Evolutionary conservation across 2,888 invertebrate species (phyloP).

Genomic region (Ochropacha duplaris): DNA sequence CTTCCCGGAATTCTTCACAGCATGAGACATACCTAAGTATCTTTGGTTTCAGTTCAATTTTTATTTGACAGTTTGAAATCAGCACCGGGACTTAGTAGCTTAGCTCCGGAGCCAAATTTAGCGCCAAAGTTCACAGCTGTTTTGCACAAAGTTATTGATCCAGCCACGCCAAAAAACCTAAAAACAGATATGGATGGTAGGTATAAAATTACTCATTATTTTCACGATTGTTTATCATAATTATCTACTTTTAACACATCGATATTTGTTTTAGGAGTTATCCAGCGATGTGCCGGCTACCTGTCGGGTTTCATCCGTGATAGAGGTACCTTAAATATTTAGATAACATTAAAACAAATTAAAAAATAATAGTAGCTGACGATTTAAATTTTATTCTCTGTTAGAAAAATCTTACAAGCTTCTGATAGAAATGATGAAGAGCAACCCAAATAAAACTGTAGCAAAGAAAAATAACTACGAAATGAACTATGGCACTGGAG

Average conservation of each 20-base stretch:
- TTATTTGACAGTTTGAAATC: slow-evolving; percentile 47
- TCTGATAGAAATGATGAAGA: slow-evolving; percentile 53
- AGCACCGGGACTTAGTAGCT: slow-evolving; percentile 54
- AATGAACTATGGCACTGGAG: slow-evolving; percentile 52
- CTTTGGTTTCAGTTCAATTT: neutral
- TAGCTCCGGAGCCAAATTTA: slow-evolving; percentile 40
- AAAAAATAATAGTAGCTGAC: neutral
- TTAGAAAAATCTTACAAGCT: slow-evolving; percentile 27
- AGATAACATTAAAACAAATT: neutral
- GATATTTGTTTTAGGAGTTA: slow-evolving; percentile 43
- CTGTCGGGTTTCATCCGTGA: slow-evolving; percentile 61
- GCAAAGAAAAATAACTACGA: slow-evolving; percentile 42
- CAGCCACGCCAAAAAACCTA: slow-evolving; percentile 42
- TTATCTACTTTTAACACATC: neutral
- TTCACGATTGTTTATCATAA: neutral
- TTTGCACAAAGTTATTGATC: slow-evolving; percentile 47
- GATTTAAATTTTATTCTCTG: neutral
- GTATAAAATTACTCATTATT: neutral
- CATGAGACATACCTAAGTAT: neutral
- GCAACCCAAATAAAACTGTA: slow-evolving; percentile 37
- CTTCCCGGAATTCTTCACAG: no score
- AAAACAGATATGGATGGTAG: slow-evolving; percentile 52
- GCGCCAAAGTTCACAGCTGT: slow-evolving; percentile 32
- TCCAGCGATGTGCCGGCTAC: slow-evolving; percentile 50
- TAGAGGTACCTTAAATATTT: slow-evolving; percentile 42